Base-by-base conservation (phyloP, 2,888 invertebrate species). In the Pandemis cinnamomeana region DNA sequence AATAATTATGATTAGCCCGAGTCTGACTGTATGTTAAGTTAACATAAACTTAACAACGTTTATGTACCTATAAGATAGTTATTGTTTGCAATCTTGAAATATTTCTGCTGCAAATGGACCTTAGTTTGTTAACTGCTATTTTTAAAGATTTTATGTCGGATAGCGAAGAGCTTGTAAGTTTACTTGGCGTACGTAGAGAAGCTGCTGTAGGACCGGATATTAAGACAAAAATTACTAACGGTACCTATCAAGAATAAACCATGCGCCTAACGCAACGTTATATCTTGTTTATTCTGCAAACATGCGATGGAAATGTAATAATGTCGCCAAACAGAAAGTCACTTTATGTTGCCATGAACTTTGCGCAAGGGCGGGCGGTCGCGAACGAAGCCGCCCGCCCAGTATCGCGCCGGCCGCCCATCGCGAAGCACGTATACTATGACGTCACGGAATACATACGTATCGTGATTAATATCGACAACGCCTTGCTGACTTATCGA, bases 381-480 rank as follows among this genome's bases (percentile, higher is more conserved):
- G 76, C 62, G 67, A 67, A 51, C 41, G 66, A 44, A 53, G 79
- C 88, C 90, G 89, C 87, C 91, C 92, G 91, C 91, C 92, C 90
- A 93, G 93, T 93, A 87, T 85, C 88, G 89, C 86, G 87, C 84
- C 79, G 83, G 84, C 90, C 90, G 91, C 90, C 90, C 89, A 80
- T 78, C 81, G 80, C 78, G 83, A 84, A 86, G 86, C 84, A 83
- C 89, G 91, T 84, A 85, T 83, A 79, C 80, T n/a, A 77, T 80
- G 77, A 73, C 80, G 75, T 79, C 78, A 76, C 75, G 71, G 71
- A 76, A 80, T 67, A 76, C 75, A 75, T 74, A 75, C 75, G 64
- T 79, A 75, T 82, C 88, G 88, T 81, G 83, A 86, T 86, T 83
- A 83, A 80, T 82, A 78, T 81, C 86, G 86, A 83, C 13, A 48